These are phyloP conservation scores for Spodoptera exigua DNA, from an alignment of 2,888 invertebrate species.

Conservation along the genomic window DNA sequence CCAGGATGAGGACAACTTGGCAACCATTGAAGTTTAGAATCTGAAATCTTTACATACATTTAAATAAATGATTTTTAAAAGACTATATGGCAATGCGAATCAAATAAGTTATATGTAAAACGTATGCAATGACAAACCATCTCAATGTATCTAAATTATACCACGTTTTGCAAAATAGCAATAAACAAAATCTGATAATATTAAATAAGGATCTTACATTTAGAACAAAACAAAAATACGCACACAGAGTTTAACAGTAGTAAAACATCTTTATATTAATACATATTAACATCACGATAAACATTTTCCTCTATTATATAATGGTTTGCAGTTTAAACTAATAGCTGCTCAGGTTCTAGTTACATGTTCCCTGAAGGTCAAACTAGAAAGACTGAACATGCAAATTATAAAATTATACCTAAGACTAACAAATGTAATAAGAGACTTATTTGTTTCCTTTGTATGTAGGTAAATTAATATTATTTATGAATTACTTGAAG, in stretches of 20 bases:
- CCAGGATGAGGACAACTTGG: slow-evolving; percentile 37
- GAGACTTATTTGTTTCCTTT: slow-evolving; percentile 24
- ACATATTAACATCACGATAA: neutral
- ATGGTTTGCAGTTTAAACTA: slow-evolving; percentile 10
- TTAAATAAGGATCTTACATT: too few species aligned
- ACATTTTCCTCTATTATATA: slow-evolving; percentile 3
- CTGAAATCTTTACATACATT: slow-evolving; percentile 26
- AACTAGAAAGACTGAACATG: slow-evolving; percentile 30
- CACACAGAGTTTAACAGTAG: too few species aligned
- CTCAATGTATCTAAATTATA: too few species aligned
- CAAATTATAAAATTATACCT: slow-evolving; percentile 23
- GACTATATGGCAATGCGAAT: slow-evolving; percentile 2
- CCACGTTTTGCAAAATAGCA: too few species aligned
- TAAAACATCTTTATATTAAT: too few species aligned
- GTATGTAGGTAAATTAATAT: slow-evolving; percentile 20
- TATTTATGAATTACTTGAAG: slow-evolving; percentile 21
- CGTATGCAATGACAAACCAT: too few species aligned
- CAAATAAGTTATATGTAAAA: neutral
- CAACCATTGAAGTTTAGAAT: slow-evolving; percentile 28
- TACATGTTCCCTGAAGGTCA: slow-evolving; percentile 32
- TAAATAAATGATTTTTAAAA: slow-evolving; percentile 23
- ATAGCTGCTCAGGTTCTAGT: slow-evolving; percentile 9
- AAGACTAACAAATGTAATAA: slow-evolving; percentile 22
- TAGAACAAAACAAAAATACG: too few species aligned
- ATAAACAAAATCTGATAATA: too few species aligned